Evolutionary conservation across 1,140 invertebrate species (phyloP).

Genomic region (Yoshiicerus persimilis): DNA sequence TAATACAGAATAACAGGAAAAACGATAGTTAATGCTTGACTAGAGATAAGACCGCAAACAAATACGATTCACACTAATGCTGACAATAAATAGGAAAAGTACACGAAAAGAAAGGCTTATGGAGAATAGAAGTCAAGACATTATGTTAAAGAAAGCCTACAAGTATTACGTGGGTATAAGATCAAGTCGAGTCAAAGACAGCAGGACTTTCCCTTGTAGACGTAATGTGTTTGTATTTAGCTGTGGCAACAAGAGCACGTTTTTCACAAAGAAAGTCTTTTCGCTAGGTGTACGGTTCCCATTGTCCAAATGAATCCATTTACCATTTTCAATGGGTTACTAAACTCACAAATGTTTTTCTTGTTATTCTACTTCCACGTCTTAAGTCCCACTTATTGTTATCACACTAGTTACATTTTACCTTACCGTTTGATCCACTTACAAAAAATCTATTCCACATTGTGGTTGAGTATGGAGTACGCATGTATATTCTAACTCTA

Average conservation of each 20-base stretch:
- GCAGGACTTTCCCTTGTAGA: not conserved
- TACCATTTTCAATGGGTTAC: not conserved
- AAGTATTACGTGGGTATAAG: no score
- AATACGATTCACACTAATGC: no score
- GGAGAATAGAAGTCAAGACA: not conserved
- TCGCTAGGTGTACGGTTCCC: not conserved
- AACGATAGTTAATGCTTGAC: no score
- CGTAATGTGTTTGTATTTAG: not conserved
- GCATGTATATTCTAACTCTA: not conserved
- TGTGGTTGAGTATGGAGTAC: not conserved
- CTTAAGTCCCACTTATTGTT: not conserved
- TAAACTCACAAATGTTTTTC: not conserved
- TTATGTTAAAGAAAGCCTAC: not conserved
- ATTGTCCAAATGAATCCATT: not conserved
- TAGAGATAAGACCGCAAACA: not conserved
- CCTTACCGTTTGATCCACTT: not conserved
- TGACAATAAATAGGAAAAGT: not conserved
- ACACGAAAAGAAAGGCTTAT: not conserved
- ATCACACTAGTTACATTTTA: not conserved
- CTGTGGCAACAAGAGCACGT: not conserved
- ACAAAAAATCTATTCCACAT: not conserved
- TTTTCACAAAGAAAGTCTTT: not conserved
- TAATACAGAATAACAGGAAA: no score
- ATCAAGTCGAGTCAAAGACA: not conserved
- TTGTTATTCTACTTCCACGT: not conserved